Conservation (phyloP, 2,113 vertebrate species). For the Isurus oxyrinchus region DNA sequence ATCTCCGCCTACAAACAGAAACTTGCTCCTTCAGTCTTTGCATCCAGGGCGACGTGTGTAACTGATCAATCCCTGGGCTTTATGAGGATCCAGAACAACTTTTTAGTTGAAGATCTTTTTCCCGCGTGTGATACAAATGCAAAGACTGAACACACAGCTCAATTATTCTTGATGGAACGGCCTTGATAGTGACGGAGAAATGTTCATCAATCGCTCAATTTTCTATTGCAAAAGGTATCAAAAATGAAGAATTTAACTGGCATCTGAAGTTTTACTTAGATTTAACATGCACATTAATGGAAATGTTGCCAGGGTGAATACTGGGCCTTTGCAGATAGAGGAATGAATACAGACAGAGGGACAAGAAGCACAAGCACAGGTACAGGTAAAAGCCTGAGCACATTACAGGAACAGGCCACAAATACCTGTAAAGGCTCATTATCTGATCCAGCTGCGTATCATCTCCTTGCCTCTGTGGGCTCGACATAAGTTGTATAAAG, state of each 20-base stretch:
- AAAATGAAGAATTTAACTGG: neutral
- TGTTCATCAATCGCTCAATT: neutral
- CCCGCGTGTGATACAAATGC: neutral
- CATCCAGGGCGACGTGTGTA: neutral
- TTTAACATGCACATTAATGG: neutral
- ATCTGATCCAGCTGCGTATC: neutral
- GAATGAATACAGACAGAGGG: neutral
- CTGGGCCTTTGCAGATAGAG: neutral
- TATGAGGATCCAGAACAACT: neutral
- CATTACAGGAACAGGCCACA: neutral
- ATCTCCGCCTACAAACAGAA: neutral
- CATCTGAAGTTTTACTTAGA: neutral
- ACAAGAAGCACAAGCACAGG: neutral
- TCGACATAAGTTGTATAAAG: neutral
- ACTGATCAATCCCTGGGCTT: neutral
- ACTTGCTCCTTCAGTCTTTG: neutral
- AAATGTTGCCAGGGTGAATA: neutral
- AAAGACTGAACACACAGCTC: neutral
- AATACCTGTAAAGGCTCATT: neutral
- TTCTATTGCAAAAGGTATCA: neutral
- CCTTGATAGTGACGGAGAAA: neutral
- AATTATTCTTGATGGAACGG: neutral
- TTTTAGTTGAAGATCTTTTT: neutral
- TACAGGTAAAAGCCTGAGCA: neutral
- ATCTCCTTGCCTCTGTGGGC: neutral